Evolutionary conservation across 2,113 vertebrate genomes (phyloP).

Genomic region (Sorex araneus): DNA sequence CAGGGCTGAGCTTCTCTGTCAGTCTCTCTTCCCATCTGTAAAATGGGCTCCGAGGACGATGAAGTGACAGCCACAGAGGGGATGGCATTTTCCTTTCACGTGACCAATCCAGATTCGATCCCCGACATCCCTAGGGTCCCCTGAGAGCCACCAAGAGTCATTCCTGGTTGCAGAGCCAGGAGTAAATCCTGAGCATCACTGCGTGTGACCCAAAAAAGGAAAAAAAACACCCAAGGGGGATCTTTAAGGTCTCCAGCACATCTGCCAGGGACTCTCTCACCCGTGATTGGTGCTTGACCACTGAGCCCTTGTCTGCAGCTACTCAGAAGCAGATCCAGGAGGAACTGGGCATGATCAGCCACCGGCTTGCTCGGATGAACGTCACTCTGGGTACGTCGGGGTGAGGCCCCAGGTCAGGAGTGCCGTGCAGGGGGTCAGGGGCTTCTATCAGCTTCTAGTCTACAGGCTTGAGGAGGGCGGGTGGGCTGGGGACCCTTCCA

Average conservation of each 20-base stretch:
- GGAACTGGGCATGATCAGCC: background rate
- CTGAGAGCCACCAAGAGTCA: no score
- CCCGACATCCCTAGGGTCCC: no score
- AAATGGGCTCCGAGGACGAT: background rate
- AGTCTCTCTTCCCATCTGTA: background rate
- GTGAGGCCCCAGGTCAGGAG: background rate
- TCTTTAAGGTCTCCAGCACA: background rate
- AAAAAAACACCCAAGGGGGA: background rate
- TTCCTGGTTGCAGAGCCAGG: no score
- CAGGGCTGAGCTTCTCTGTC: background rate
- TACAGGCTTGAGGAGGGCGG: background rate
- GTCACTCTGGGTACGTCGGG: conserved; percentile 15
- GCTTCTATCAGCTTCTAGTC: background rate
- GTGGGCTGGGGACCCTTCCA: background rate
- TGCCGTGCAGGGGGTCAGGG: background rate
- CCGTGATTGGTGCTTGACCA: background rate
- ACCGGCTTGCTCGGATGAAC: conserved; percentile 56
- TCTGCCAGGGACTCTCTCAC: background rate
- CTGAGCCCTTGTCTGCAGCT: background rate
- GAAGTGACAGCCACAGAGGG: no score
- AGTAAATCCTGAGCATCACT: no score
- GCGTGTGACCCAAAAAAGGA: no score
- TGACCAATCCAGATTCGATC: no score
- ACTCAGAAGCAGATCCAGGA: background rate
- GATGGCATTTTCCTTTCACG: no score